Percentiles rank a stretch among this genome's conserved stretches.
phyloP scores from a whole-genome alignment of 2,797 vertebrate species.

The Microchirus variegatus region DNA sequence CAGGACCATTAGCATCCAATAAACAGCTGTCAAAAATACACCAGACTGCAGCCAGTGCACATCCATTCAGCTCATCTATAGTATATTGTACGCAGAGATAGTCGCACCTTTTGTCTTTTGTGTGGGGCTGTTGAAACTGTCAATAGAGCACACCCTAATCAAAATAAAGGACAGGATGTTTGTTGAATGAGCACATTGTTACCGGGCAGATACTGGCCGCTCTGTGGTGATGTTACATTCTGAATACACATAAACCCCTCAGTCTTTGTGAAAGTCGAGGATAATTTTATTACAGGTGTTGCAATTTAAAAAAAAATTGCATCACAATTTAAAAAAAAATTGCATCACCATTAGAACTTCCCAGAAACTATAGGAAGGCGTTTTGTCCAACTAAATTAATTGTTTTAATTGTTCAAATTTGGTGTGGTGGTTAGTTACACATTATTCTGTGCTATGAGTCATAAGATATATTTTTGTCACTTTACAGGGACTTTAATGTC shows the following conservation, averaged over 20 bases:
- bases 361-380: too few species aligned
- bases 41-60: background rate
- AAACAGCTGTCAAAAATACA: background rate
- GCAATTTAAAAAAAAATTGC: too few species aligned
- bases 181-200: background rate
- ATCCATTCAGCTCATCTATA: background rate
- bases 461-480: too few species aligned
- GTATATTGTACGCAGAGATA: conserved; percentile 10
- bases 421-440: too few species aligned
- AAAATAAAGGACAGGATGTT: conserved; percentile 45
- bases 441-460: too few species aligned
- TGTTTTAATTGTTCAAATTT: too few species aligned
- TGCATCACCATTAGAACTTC: too few species aligned
- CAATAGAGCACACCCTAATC: conserved; percentile 21
- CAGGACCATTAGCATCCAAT: background rate
- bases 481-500: too few species aligned
- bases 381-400: too few species aligned
- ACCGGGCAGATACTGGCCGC: background rate
- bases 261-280: background rate
- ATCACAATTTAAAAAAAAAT: too few species aligned
- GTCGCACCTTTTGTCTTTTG: conserved; percentile 17
- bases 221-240: background rate
- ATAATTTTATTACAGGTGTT: too few species aligned
- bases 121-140: conserved; percentile 16
- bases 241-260: background rate